Base-by-base conservation (phyloP, 2,113 vertebrate species). In the Phaetusa simplex region DNA sequence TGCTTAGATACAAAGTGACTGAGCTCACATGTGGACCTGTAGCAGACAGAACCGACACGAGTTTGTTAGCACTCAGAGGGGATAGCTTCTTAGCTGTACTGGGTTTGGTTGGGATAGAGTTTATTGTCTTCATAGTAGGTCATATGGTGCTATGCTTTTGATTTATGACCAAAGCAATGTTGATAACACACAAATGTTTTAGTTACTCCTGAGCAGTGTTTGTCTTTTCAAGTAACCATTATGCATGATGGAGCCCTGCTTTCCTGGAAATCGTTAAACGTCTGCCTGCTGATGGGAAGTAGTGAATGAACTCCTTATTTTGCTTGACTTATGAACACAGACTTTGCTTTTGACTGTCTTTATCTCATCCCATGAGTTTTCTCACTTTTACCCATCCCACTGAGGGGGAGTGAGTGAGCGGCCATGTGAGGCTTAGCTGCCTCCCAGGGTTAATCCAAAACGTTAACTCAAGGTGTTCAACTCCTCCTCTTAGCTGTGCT, bases 341-440 rank as follows among this genome's bases (percentile, higher is more conserved):
- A 22, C 42, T 87, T 76, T 86, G 24, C 6, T 38, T 69, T 53
- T 26, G 5, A 5, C 36, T 72, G n/a, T 26, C 42, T 14, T 42
- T 72, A 27, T 18, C 22, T 62, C 29, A 80, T 16, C 14, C 17
- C 53, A 5, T 0, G 5, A 80, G 19, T n/a, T 87, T 80, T 80
- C 47, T 87, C 56, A 52, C 8, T 90, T 70, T 36, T 50, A 22
- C 15, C n/a, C 24, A 70, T 30, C 8, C 64, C 22, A 61, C 22
- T 27, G 27, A 55, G 4, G 26, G 30, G 8, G 11, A 56, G 11
- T 49, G 21, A 84, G 30, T 0, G 4, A 71, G 17, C 1, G 1
- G 19, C 19, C 36, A 6, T 32, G 30, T 71, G 65, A 19, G 32
- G 21, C 5, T 45, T 58, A 65, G 32, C 32, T 79, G 17, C 23